These are phyloP conservation scores for human DNA, from an alignment of 2,113 vertebrate species.

Conservation along the genomic window DNA sequence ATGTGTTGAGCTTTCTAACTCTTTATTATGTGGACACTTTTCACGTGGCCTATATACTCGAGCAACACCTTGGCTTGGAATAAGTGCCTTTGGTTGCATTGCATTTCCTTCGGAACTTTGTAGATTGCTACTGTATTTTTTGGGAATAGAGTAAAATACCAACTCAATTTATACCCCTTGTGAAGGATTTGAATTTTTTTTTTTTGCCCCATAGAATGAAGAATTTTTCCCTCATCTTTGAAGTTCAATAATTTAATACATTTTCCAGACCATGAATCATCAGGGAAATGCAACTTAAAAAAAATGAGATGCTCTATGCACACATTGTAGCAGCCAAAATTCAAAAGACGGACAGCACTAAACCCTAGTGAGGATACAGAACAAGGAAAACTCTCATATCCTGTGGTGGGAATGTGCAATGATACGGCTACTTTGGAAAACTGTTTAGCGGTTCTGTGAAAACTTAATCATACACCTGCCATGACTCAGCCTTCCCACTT, in stretches of 20 bases:
- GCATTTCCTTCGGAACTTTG: background rate
- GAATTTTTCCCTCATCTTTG: background rate
- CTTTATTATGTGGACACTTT: background rate
- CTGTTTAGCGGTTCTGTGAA: background rate
- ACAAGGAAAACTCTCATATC: background rate
- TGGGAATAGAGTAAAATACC: background rate
- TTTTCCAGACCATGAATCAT: background rate
- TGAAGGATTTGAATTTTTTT: background rate
- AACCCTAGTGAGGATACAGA: background rate
- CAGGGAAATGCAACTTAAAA: background rate
- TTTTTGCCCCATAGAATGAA: background rate
- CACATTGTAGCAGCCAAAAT: background rate
- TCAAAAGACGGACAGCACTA: background rate
- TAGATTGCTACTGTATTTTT: background rate
- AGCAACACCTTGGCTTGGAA: background rate
- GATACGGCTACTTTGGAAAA: background rate
- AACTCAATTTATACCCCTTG: background rate
- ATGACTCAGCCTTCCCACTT: background rate
- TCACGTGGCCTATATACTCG: background rate
- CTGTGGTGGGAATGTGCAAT: background rate
- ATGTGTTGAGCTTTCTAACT: background rate
- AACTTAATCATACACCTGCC: background rate
- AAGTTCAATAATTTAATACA: background rate
- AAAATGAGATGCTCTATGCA: background rate
- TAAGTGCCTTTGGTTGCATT: background rate